Percentiles rank a stretch among this genome's conserved stretches.
Conservation (phyloP, 2,113 vertebrate species). For the Eulemur rufifrons region DNA sequence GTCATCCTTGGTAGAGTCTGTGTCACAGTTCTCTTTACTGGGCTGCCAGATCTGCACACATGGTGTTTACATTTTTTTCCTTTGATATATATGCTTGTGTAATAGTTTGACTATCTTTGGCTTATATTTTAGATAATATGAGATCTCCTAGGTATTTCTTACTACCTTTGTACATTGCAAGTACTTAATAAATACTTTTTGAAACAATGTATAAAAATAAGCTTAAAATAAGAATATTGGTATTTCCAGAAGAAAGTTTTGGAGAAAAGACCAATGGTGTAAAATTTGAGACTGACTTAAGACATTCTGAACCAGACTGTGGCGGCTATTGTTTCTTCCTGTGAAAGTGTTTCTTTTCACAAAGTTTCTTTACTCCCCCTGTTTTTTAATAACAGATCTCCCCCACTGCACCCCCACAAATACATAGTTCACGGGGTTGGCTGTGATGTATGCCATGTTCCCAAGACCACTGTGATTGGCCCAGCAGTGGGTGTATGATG, state of each 20-base stretch:
- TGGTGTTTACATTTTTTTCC: not conserved
- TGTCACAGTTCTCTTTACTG: not conserved
- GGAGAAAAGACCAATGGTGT: not conserved
- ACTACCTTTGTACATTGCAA: not conserved
- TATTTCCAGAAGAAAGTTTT: not conserved
- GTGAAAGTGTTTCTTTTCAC: not conserved
- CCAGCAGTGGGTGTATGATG: not conserved
- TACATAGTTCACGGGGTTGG: not conserved
- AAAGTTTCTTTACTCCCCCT: not conserved
- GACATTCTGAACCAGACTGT: not conserved
- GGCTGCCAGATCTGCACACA: not conserved
- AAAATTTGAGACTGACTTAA: not conserved
- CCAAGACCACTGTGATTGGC: not conserved
- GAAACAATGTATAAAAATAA: not conserved
- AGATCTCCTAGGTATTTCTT: not conserved
- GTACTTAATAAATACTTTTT: not conserved
- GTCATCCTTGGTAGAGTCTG: not conserved
- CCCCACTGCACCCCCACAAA: accelerated
- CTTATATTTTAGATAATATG: not conserved
- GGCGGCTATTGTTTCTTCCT: not conserved
- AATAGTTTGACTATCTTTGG: not conserved
- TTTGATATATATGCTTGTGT: not conserved
- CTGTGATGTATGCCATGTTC: not conserved
- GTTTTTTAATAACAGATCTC: not conserved
- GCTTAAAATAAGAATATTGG: not conserved